Percentiles rank a stretch among this genome's conserved stretches.
These are phyloP conservation scores for Sinocyclocheilus anshuiensis DNA, from an alignment of 2,113 vertebrate genomes.

Conservation along the genomic window DNA sequence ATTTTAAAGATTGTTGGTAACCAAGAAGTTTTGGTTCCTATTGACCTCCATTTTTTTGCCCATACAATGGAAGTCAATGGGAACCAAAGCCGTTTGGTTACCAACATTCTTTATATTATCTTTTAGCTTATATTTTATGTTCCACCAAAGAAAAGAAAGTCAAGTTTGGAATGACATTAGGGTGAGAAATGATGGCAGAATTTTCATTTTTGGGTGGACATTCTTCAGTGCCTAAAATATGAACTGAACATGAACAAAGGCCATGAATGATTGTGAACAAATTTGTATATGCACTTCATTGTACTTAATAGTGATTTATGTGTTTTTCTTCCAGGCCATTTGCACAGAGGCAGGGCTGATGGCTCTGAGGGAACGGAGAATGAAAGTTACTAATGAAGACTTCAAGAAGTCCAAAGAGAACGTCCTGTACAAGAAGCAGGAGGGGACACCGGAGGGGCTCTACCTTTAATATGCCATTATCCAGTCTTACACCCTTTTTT, in stretches of 20 bases:
- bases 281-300: not conserved
- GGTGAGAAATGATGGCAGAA: too few species aligned
- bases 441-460: conserved; percentile 95
- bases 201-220: too few species aligned
- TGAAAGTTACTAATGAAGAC: conserved; percentile 99
- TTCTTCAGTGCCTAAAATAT: not conserved
- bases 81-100: too few species aligned
- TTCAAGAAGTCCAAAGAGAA: conserved; percentile 99
- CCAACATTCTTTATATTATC: too few species aligned
- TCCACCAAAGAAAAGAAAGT: too few species aligned
- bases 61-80: too few species aligned
- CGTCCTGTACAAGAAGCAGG: conserved; percentile 97
- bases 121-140: too few species aligned
- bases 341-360: conserved; percentile 97
- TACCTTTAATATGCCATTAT: conserved; percentile 68
- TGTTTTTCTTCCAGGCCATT: conserved; percentile 82
- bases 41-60: too few species aligned
- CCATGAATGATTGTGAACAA: not conserved
- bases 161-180: too few species aligned
- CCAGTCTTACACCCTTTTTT: not conserved
- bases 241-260: not conserved
- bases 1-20: too few species aligned
- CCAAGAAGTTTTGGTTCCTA: not conserved
- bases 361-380: conserved; percentile 92
- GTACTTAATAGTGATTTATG: not conserved